Evolutionary conservation across 2,888 invertebrate species (phyloP), one percentile per base, ranked within the genome.

Genomic region (Eretmocerus hayati): DNA sequence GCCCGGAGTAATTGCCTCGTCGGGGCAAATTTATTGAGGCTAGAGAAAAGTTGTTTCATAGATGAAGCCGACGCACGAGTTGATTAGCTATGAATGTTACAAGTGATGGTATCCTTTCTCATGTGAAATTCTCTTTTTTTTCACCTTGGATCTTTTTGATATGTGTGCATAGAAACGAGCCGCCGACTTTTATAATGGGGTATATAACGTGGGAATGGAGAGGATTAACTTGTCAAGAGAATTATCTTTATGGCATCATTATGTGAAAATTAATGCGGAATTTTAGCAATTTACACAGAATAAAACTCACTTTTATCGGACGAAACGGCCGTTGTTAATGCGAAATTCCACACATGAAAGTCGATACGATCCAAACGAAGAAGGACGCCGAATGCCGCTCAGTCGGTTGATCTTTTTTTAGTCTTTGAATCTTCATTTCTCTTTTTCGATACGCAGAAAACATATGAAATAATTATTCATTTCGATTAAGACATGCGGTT

Each of bases 1-100:
- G 51, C 49, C 54, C 55, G 56, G 62, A 69, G 62, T 67, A 65
- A 69, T 68, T 68, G 65, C 62, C 61, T 64, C 60, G 62, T 62
- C 58, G 51, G 59, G 56, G 52, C 58, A 56, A 65, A 69, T 68
- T 69, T 67, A 68, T 65, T 58, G 60, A 54, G 54, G 55, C 53
- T 48, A 55, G 55, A 54, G n/a, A 52, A 62, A 62, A 62, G 56
- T 58, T 53, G 58, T 61, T 58, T 57, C 55, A 40, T 50, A 53
- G 53, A 53, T 56, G 55, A 51, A 53, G 43, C 42, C 48, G 51
- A 46, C 42, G 37, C 38, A 42, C 32, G 54, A 44, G 49, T 56
- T 60, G 61, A 60, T 59, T 61, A 58, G 45, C 50, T 56, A 61
- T 58, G 56, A 59, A 60, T 58, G 54, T 59, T 58, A 56, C 39